Evolutionary conservation across 2,113 vertebrate species (phyloP).

Genomic region (Aptenodytes patagonicus): DNA sequence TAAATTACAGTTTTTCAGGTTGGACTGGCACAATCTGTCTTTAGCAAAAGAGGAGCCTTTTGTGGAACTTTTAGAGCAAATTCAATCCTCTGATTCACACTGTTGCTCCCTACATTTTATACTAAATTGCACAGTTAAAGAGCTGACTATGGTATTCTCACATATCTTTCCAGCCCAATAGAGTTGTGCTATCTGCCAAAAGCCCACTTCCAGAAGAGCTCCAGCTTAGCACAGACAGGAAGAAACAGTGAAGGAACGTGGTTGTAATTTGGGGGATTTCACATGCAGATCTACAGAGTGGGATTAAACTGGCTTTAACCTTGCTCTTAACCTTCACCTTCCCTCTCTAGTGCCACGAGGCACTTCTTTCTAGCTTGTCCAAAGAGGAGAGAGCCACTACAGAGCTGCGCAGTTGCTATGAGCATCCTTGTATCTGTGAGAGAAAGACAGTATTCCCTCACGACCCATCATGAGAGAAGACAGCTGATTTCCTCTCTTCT

Average conservation of each 20-base stretch:
- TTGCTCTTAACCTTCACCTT: background rate
- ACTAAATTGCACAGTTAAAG: background rate
- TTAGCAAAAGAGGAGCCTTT: slow-evolving; percentile 7
- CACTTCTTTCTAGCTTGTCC: background rate
- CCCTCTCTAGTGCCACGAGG: background rate
- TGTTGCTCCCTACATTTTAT: background rate
- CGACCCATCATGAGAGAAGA: background rate
- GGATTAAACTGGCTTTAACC: background rate
- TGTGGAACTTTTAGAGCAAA: slow-evolving; percentile 1
- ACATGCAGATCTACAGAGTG: background rate
- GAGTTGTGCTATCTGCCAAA: background rate
- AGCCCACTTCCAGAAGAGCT: background rate
- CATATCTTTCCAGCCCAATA: background rate
- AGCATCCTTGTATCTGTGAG: background rate
- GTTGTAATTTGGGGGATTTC: background rate
- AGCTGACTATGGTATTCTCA: slow-evolving; percentile 1
- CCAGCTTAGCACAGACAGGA: background rate
- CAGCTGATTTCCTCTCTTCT: background rate
- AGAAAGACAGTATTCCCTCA: background rate
- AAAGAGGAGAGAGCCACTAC: background rate
- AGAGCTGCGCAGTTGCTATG: background rate
- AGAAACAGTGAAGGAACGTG: background rate
- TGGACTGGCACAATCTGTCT: slow-evolving; percentile 52
- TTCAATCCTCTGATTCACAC: background rate
- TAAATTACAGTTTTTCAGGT: slow-evolving; percentile 57